Evolutionary conservation across 2,888 invertebrate species (phyloP).

Genomic region (Agonum fuliginosum): DNA sequence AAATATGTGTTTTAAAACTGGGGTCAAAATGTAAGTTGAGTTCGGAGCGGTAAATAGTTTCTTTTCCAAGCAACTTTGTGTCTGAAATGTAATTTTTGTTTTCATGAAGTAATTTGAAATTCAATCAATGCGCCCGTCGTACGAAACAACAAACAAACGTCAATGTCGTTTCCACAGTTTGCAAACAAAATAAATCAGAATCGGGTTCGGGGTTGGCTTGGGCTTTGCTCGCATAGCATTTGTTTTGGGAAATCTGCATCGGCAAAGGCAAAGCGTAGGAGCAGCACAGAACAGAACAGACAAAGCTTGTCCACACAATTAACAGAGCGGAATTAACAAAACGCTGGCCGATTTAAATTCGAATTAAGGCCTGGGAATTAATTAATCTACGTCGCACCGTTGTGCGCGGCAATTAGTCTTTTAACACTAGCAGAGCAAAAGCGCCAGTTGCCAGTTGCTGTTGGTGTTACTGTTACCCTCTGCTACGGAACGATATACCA

Average conservation of each 20-base stretch:
- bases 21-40: too few species aligned
- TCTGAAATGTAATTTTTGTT: neutral
- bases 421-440: conserved; percentile 34
- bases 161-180: conserved; percentile 54
- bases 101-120: conserved; percentile 12
- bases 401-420: conserved; percentile 58
- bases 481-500: neutral
- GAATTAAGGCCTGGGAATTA: conserved; percentile 72
- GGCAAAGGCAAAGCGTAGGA: conserved; percentile 8
- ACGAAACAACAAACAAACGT: conserved; percentile 14
- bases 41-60: too few species aligned
- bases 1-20: too few species aligned
- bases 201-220: conserved; percentile 26
- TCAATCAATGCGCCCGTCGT: conserved; percentile 13
- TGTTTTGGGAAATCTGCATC: conserved; percentile 36
- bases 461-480: neutral
- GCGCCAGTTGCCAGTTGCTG: conserved; percentile 11
- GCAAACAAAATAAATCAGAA: conserved; percentile 55
- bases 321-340: conserved; percentile 73
- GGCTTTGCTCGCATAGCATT: neutral
- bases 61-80: too few species aligned
- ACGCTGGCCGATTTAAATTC: conserved; percentile 73
- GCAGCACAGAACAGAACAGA: conserved; percentile 40
- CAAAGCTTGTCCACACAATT: conserved; percentile 71
- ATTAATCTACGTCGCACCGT: conserved; percentile 73